Conservation (phyloP, 2,113 vertebrate species). For the Channa maculata region DNA sequence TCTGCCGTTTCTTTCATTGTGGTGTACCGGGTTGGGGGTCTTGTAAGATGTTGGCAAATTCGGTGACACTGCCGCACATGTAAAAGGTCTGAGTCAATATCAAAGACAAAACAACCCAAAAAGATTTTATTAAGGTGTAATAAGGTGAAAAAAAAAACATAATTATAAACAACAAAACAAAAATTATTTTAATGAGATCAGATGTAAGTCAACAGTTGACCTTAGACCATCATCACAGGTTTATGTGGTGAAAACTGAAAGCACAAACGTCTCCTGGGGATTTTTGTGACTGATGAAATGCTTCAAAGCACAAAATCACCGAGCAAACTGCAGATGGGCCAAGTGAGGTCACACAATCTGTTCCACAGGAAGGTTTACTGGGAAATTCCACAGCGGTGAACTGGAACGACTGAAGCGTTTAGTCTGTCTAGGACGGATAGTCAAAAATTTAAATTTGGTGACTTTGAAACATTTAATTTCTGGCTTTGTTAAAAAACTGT, state of each 20-base stretch:
- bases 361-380: slow-evolving; percentile 16
- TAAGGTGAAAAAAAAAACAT: no score
- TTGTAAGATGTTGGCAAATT: slow-evolving; percentile 3
- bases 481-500: no score
- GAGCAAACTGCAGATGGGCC: slow-evolving; percentile 3
- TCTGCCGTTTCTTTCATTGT: background rate
- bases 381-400: slow-evolving; percentile 29
- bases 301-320: background rate
- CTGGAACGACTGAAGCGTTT: slow-evolving; percentile 18
- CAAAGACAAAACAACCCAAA: background rate
- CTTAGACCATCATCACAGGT: background rate
- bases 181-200: no score
- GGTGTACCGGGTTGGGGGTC: background rate
- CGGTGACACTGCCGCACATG: no score
- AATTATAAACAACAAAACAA: no score
- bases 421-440: background rate
- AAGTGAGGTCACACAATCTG: slow-evolving; percentile 22
- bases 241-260: background rate
- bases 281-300: background rate
- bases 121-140: no score
- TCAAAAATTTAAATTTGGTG: no score
- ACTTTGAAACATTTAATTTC: no score
- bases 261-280: background rate
- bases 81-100: background rate
- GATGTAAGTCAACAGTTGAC: no score